phyloP scores from a whole-genome alignment of 2,797 vertebrate species.

The Molossus molossus region DNA sequence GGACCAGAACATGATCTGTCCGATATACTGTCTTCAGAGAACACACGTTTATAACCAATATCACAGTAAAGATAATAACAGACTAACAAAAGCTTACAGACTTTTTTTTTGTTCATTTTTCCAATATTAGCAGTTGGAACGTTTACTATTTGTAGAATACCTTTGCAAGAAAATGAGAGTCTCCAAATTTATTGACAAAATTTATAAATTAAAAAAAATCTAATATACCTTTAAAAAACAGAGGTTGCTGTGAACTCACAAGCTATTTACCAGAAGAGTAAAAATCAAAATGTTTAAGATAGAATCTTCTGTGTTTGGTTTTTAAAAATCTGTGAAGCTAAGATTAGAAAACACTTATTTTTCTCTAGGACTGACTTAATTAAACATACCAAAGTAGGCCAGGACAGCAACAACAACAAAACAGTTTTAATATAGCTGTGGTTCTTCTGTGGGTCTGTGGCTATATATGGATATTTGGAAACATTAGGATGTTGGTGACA shows the following conservation, averaged over 20 bases:
- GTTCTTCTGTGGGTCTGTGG: slow-evolving; percentile 40
- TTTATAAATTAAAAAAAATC: neutral
- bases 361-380: slow-evolving; percentile 50
- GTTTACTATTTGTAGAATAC: neutral
- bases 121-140: neutral
- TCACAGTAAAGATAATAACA: neutral
- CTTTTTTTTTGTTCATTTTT: slow-evolving; percentile 18
- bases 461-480: slow-evolving; percentile 39
- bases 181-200: neutral
- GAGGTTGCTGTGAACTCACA: neutral
- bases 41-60: neutral
- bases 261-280: slow-evolving; percentile 23
- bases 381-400: slow-evolving; percentile 53
- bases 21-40: neutral
- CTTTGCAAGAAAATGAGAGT: neutral
- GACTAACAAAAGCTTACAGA: neutral
- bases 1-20: neutral
- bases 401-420: slow-evolving; percentile 37
- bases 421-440: slow-evolving; percentile 45
- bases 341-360: slow-evolving; percentile 69
- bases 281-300: slow-evolving; percentile 68
- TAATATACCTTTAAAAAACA: neutral
- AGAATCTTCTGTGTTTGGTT: slow-evolving; percentile 11
- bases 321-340: slow-evolving; percentile 53
- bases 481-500: neutral